These are phyloP conservation scores for Ctenodactylus gundi DNA, from an alignment of 2,113 vertebrate genomes.

Conservation along the genomic window DNA sequence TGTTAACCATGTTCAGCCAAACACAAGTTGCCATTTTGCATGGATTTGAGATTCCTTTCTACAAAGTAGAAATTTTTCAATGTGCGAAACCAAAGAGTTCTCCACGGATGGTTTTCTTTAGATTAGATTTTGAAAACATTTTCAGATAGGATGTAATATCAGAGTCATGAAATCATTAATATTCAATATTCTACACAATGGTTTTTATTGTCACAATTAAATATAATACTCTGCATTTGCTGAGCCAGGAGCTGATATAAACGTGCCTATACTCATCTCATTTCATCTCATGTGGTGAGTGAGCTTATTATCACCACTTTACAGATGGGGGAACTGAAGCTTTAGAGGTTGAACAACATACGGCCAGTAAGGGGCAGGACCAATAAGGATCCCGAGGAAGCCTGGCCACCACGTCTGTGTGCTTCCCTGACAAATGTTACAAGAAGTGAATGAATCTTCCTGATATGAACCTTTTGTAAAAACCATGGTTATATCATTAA, in stretches of 20 bases:
- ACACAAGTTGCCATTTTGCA: background rate
- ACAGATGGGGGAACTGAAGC: background rate
- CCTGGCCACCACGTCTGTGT: background rate
- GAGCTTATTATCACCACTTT: background rate
- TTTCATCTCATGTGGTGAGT: background rate
- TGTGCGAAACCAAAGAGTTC: background rate
- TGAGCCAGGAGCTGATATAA: background rate
- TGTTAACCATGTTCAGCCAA: background rate
- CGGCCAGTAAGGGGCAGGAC: background rate
- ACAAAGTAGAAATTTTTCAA: background rate
- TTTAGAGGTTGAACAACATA: background rate
- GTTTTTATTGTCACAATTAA: background rate
- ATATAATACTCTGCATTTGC: background rate
- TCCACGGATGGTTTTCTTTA: background rate
- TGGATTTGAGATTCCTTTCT: constrained; percentile 35
- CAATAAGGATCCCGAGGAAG: background rate
- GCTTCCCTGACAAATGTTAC: background rate
- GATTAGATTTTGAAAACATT: background rate
- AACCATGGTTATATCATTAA: background rate
- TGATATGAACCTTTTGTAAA: background rate
- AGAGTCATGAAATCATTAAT: background rate
- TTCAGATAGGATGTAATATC: background rate
- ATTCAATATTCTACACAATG: background rate
- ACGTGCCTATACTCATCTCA: background rate
- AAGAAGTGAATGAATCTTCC: background rate